These are phyloP conservation scores for Drosophila borealis DNA, from an alignment of 2,888 invertebrate genomes.

Conservation along the genomic window DNA sequence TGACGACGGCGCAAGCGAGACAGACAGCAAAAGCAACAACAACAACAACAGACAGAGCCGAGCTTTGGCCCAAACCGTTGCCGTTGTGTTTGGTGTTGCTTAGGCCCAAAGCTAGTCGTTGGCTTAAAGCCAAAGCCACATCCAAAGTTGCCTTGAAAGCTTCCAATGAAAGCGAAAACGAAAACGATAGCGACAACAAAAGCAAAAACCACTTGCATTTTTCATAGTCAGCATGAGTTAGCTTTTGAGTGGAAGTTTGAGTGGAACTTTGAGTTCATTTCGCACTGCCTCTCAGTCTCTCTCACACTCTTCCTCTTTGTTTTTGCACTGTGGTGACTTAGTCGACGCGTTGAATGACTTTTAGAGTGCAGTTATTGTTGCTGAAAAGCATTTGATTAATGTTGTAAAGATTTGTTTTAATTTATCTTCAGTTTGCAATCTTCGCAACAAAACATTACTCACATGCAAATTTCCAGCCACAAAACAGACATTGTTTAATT, in stretches of 20 bases:
- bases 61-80: slow-evolving; percentile 69
- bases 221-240: slow-evolving; percentile 47
- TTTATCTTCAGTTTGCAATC: slow-evolving; percentile 65
- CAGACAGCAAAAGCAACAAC: slow-evolving; percentile 22
- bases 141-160: slow-evolving; percentile 73
- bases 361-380: slow-evolving; percentile 55
- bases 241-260: slow-evolving; percentile 49
- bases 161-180: slow-evolving; percentile 81
- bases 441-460: slow-evolving; percentile 42
- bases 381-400: slow-evolving; percentile 68
- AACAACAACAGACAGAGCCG: slow-evolving; percentile 33
- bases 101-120: slow-evolving; percentile 46
- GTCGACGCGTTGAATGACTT: slow-evolving; percentile 67
- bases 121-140: slow-evolving; percentile 44
- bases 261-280: slow-evolving; percentile 38
- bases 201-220: slow-evolving; percentile 75
- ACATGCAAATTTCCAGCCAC: slow-evolving; percentile 32
- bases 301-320: not conserved
- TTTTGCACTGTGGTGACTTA: not conserved
- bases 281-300: not conserved
- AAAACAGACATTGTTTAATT: slow-evolving; percentile 69
- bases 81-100: slow-evolving; percentile 22
- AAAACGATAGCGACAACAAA: slow-evolving; percentile 33
- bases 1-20: slow-evolving; percentile 57
- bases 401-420: slow-evolving; percentile 66